Conservation (phyloP, 2,113 vertebrate species). For the Ochotona princeps region DNA sequence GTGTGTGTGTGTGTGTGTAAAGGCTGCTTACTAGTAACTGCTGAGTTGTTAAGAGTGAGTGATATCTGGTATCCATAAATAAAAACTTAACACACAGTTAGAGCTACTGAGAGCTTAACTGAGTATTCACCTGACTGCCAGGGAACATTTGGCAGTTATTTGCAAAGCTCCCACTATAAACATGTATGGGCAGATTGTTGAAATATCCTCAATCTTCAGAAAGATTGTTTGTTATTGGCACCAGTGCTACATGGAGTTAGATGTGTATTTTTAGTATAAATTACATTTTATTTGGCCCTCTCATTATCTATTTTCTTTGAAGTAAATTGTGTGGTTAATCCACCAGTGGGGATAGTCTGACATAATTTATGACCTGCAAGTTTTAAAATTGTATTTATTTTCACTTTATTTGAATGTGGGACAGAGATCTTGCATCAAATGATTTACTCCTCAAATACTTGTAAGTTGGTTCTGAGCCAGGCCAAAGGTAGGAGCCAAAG, state of each 20-base stretch:
- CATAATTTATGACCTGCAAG: not conserved
- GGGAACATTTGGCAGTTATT: constrained; percentile 1
- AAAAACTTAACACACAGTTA: constrained; percentile 38
- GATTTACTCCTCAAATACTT: too few species aligned
- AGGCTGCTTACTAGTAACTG: constrained; percentile 17
- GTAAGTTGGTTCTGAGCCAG: too few species aligned
- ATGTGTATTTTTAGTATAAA: constrained; percentile 28
- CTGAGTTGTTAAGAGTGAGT: constrained; percentile 14
- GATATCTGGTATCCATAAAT: constrained; percentile 32
- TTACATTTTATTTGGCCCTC: not conserved
- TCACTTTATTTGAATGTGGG: too few species aligned
- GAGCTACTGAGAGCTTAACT: constrained; percentile 32
- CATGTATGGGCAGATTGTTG: not conserved
- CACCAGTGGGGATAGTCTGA: not conserved
- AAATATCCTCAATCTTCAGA: not conserved
- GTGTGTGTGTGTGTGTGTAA: constrained; percentile 5
- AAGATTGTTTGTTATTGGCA: constrained; percentile 41
- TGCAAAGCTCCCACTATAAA: not conserved
- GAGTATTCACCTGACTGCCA: constrained; percentile 35
- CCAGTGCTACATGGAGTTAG: not conserved
- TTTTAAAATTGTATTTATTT: not conserved
- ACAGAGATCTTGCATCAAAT: too few species aligned
- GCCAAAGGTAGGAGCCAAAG: too few species aligned
- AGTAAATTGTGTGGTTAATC: not conserved
- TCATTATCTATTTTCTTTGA: constrained; percentile 18